phyloP scores from a whole-genome alignment of 2,113 vertebrate species.

The Pachycephala philippinensis region DNA sequence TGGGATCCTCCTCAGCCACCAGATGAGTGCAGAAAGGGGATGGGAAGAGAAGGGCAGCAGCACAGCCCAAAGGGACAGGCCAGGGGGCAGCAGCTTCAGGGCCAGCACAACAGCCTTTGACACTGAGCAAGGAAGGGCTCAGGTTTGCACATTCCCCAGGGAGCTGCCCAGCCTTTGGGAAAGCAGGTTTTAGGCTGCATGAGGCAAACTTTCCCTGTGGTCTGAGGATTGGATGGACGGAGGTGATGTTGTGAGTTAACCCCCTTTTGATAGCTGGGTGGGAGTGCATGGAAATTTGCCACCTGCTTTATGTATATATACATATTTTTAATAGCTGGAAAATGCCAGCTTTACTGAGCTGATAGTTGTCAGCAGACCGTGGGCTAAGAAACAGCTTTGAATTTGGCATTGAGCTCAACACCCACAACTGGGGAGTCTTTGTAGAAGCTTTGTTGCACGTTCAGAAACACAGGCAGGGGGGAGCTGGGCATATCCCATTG shows the following conservation, averaged over 20 bases:
- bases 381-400: neutral
- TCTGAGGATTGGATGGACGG: neutral
- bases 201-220: neutral
- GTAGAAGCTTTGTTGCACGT: neutral
- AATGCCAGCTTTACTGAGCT: neutral
- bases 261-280: neutral
- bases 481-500: neutral
- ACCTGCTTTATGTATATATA: neutral
- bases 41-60: neutral
- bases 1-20: neutral
- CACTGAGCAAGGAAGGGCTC: neutral
- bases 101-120: rapidly evolving
- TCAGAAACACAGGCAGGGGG: neutral
- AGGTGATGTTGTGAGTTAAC: neutral
- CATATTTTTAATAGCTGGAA: neutral
- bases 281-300: neutral
- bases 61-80: rapidly evolving
- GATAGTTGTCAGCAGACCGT: neutral
- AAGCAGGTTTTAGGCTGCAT: neutral
- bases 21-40: rapidly evolving
- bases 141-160: neutral
- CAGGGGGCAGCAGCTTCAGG: neutral
- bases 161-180: neutral
- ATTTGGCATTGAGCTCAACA: neutral
- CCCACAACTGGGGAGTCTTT: neutral